Base-by-base conservation (phyloP, 2,888 invertebrate species). In the Eucriotettix oculatus region DNA sequence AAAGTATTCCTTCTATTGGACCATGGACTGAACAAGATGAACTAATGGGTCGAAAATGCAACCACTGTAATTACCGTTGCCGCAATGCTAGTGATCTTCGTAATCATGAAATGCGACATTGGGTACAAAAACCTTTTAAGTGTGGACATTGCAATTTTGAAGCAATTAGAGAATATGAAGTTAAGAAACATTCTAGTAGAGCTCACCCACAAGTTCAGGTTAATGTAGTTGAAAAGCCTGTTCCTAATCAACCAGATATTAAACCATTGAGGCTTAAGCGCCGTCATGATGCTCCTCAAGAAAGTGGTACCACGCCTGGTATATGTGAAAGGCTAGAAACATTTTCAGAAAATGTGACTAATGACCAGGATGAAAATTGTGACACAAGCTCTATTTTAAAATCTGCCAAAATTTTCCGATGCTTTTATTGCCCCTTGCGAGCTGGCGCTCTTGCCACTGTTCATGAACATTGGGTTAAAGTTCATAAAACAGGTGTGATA, bases 41-140 rank as follows among this genome's bases (percentile, higher is more conserved):
- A 14, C 40, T 48, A 42, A 16, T 42, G 1, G 1, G 16, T 12
- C n/a, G 59, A 42, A 61, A 66, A 9, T 78, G 78, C 60, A 68
- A 68, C 0, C 66, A 71, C 64, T 78, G 78, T 66, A 62, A 65
- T 0, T 72, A 67, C 61, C 52, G 41, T 10, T 61, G 61, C 29
- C 65, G 66, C 64, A 58, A 68, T 55, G 53, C 60, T 9, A 66
- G 66, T 16, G 66, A 68, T 14, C 58, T 76, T n/a, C 70, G 69
- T 16, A 69, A 71, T 54, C 81, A 81, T 66, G 67, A 75, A 10
- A 67, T 74, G 43, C 68, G 72, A 5, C 81, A 81, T 67, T 78
- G 75, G 71, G 70, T 72, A 9, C 65, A 76, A 10, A 76, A 75
- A 62, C 75, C 78, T 0, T 76, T 68, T 62, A 66, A 66, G 1